Evolutionary conservation across 2,113 vertebrate genomes (phyloP).

Genomic region (Cygnus atratus): DNA sequence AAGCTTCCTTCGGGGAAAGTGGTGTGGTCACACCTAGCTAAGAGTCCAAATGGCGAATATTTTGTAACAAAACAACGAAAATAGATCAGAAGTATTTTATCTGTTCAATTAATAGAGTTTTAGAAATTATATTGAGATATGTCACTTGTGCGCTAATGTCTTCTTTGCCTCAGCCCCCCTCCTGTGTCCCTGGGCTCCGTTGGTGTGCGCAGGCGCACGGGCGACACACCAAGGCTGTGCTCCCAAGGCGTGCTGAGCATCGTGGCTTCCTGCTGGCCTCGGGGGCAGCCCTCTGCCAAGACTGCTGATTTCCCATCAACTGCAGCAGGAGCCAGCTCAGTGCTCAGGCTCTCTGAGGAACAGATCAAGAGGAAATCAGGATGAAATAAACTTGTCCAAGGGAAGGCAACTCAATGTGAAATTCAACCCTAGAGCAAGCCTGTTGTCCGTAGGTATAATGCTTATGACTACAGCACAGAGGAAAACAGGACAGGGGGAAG

Average conservation of each 20-base stretch:
- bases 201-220: accelerated
- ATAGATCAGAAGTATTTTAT: constrained; percentile 84
- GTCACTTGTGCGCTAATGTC: constrained; percentile 71
- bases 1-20: constrained; percentile 69
- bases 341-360: not conserved
- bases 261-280: not conserved
- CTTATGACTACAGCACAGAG: not conserved
- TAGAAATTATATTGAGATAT: constrained; percentile 84
- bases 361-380: not conserved
- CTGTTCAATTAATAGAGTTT: constrained; percentile 84
- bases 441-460: no score
- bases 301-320: accelerated
- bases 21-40: constrained; percentile 71
- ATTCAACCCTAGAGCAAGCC: not conserved
- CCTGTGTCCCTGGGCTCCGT: not conserved
- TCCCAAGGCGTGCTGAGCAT: not conserved
- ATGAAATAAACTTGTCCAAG: not conserved
- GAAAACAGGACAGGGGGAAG: accelerated
- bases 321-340: not conserved
- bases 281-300: accelerated
- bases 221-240: not conserved
- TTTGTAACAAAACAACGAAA: constrained; percentile 81
- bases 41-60: constrained; percentile 79
- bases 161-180: constrained; percentile 23
- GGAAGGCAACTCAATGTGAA: not conserved